These are phyloP conservation scores for Oasisia sp. DNA, from an alignment of 2,888 invertebrate species.

Conservation along the genomic window DNA sequence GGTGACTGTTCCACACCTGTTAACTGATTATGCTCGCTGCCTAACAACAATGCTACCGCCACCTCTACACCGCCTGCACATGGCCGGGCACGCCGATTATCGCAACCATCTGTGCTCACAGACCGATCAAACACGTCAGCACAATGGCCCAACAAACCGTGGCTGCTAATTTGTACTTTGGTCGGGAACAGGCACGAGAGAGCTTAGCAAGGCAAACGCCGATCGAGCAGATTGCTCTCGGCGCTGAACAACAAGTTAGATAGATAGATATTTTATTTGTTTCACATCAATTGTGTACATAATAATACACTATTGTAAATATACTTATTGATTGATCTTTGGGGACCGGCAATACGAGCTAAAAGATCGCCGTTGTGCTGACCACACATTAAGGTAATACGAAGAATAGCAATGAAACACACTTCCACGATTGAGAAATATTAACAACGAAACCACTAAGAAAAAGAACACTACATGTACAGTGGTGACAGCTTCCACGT, in stretches of 20 bases:
- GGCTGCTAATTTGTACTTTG: background rate
- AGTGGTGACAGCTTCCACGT: background rate
- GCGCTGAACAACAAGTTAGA: background rate
- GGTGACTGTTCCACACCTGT: background rate
- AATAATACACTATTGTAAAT: too few relatives aligned
- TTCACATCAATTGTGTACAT: too few relatives aligned
- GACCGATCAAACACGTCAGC: background rate
- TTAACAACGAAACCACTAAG: background rate
- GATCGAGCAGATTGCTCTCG: background rate
- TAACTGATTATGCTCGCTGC: background rate
- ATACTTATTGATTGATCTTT: too few relatives aligned
- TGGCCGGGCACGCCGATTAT: background rate
- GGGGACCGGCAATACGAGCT: too few relatives aligned
- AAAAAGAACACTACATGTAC: background rate
- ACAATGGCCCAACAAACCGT: background rate
- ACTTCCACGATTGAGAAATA: background rate
- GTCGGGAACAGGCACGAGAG: background rate
- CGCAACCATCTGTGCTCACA: slow-evolving; percentile 12
- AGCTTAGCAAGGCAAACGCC: background rate
- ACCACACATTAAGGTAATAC: background rate
- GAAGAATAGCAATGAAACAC: background rate
- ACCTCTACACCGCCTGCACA: background rate
- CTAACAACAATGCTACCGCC: background rate
- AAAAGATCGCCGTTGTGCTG: too few relatives aligned
- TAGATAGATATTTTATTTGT: too few relatives aligned